Base-by-base conservation (phyloP, 2,113 vertebrate genomes). In the Pseudorectes ferrugineus region DNA sequence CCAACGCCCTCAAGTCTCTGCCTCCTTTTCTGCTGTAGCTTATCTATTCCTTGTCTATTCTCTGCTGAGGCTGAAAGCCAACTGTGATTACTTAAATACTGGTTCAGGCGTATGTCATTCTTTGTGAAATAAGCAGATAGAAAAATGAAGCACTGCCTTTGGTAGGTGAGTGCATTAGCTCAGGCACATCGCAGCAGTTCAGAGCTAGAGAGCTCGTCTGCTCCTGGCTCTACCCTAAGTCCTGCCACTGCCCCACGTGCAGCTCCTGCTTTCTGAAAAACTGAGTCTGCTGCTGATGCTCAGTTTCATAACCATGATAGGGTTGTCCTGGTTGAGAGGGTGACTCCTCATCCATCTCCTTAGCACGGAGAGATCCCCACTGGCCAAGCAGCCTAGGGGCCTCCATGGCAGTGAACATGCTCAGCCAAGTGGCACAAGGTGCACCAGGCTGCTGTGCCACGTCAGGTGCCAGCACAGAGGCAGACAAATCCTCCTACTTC, bases 41-140 rank as follows among this genome's bases (percentile, higher is more conserved):
- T 76, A 75, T 75, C 66, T 79, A 43, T 36, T 88, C 68, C 43
- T 81, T 5, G 9, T 70, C 87, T 70, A 22, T 35, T 68, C 74
- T 76, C 81, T 73, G 42, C 57, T 28, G 77, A 89, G 74, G 75
- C 81, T 85, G 61, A 94, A 79, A 95, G 89, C 71, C 89, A 91
- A 59, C 78, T 55, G 58, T 59, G 63, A 94, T 79, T 76, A 88
- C 72, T 74, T 73, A 85, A 94, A 43, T 67, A 46, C 71, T 40
- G 82, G 43, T 70, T 76, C 86, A 85, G 75, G 87, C 43, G 40
- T 26, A 72, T 21, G 67, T 54, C 74, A 85, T 33, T 94, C 89
- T 71, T 85, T 40, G 67, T 67, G 85, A 92, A 89, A 78, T 23
- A 51, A 75, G 54, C 29, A 79, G 84, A 89, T 0, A 51, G n/a